Evolutionary conservation across 2,797 vertebrate genomes (phyloP), one percentile per base, ranked within the genome.

Genomic region (Amphiprion clarkii): DNA sequence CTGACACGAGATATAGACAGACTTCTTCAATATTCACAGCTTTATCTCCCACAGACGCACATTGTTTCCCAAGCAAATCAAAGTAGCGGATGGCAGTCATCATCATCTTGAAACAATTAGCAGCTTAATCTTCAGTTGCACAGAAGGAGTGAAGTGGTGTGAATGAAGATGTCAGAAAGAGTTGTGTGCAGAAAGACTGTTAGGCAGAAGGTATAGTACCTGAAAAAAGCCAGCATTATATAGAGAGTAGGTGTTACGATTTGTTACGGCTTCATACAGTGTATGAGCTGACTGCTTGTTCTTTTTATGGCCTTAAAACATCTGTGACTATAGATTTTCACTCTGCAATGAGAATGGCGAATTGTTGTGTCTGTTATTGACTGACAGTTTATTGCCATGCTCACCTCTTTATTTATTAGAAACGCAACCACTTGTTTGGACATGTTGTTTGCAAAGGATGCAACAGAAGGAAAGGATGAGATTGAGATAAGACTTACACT

Each of bases 1-100:
- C 87, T 85, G 89, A 92, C 89, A 93, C 91, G 73, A 88, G 83
- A 91, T 93, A 94, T 89, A 93, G 92, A 94, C 92, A 91, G 76
- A 91, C 90, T 83, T 21, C 85, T 68, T 91, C 82, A 79, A 85
- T 93, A 93, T 91, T 93, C 92, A 94, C 91, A 93, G 92, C 87
- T 93, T 94, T 84, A 87, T 87, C 88, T 87, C 85, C 78, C 81
- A 78, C 76, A 88, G 77, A 90, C 67, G 10, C 69, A 73, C 63
- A 60, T 69, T 83, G 82, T 90, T 93, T 89, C 61, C 83, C 85
- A 88, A 92, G 92, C 89, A 71, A 84, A 88, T 89, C 61, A 87
- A 87, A 90, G 81, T 57, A 85, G 79, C 72, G 36, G 74, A 87
- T 74, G 82, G 81, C 83, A 71, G 82, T 84, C 80, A 63, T 75